Base-by-base conservation (phyloP, 1,140 invertebrate species). In the Elysia chlorotica region DNA sequence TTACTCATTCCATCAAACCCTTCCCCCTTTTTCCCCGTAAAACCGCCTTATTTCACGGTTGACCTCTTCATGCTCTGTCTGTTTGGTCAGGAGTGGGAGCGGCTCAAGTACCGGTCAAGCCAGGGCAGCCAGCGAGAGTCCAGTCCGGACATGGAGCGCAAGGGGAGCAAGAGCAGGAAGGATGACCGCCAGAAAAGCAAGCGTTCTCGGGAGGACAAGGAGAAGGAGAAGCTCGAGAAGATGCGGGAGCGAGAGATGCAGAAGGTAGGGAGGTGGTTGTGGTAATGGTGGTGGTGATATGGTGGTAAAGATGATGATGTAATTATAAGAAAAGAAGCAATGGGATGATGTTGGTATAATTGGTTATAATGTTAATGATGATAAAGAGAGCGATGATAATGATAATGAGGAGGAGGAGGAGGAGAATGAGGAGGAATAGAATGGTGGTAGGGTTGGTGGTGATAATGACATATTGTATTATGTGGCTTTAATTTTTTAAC, bases 31-130 rank as follows among this genome's bases (percentile, higher is more conserved):
- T 59, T 17, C 61, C 14, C 23, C 23, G 28, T 25, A 28, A 14
- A 28, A 59, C 23, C 28, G 10, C 5, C 28, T 25, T 14, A 25
- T 6, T 25, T 25, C 28, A 10, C 56, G 6, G 23, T 59, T 59
- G 6, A 5, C 10, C 4, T 63, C 35, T n/a, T n/a, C n/a, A n/a
- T n/a, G n/a, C n/a, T n/a, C n/a, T n/a, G n/a, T n/a, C n/a, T n/a
- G n/a, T n/a, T n/a, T n/a, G n/a, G n/a, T 21, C 31, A 89, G 73
- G 93, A 93, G 85, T 93, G 92, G 92, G 92, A 93, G 75, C 86
- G 88, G 59, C 82, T 90, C 14, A 87, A 83, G 73, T 82, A 83
- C 73, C 66, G 76, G 30, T 65, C 75, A 23, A 71, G 72, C 30
- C 48, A 53, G 4, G 75, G 62, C 37, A 37, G 63, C 21, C 31